Base-by-base conservation (phyloP, 2,113 vertebrate genomes). In the Vicugna pacos region DNA sequence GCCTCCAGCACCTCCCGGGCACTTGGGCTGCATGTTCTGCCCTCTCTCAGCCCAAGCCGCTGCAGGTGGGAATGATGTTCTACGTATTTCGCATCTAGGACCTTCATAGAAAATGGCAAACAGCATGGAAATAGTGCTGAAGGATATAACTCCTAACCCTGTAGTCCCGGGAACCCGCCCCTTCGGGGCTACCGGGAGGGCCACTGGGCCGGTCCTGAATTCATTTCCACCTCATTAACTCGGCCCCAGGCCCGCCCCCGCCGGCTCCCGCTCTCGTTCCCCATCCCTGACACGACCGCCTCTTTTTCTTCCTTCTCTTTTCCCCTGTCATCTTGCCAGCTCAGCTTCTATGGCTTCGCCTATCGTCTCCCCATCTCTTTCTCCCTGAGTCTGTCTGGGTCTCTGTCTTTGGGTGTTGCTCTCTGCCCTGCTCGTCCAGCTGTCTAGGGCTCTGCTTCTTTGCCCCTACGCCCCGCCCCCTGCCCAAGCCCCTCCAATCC, bases 141-240 rank as follows among this genome's bases (percentile, higher is more conserved):
- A 52, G 4, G 30, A 35, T 10, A 4, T 2, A 56, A 65, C 8
- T 64, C 72, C 11, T 2, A 56, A 65, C 8, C 70, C 72, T 11
- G 83, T 2, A 32, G 48, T 16, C 38, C 32, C 20, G 5, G 26
- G 60, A 58, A 81, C 76, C 93, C 42, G 42, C 95, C 70, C 38
- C 54, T 62, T 64, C 4, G 16, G 72, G 24, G n/a, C 94, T 42
- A 83, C 84, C 58, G 2, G 42, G 16, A 17, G 75, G 65, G 85
- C 83, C n/a, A 5, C 82, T 6, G 90, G 89, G 93, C 77, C 11
- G 3, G 91, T 70, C 64, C 82, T 42, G 93, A 89, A 95, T 87
- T 86, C 75, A 80, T 95, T 94, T 92, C 86, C 96, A 97, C 77
- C 89, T 86, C 94, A 83, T 93, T 94, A 93, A 77, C 87, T 69